phyloP scores from a whole-genome alignment of 2,113 vertebrate species.

The Thunnus thynnus region DNA sequence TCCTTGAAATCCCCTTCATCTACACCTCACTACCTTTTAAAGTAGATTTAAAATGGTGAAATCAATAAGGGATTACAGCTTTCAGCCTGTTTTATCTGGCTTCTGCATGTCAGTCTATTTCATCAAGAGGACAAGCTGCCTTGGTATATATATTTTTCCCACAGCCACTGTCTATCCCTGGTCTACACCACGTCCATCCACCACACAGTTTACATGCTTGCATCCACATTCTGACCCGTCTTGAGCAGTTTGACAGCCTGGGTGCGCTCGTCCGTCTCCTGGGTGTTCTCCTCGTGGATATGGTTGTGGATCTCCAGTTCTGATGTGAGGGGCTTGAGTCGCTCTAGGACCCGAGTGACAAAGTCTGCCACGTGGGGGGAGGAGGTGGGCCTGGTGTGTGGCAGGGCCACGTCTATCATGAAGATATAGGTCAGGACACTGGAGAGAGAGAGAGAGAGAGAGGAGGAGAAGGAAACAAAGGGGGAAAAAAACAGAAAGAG shows the following conservation, averaged over 20 bases:
- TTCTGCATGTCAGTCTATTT: constrained; percentile 32
- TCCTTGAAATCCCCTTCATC: constrained; percentile 34
- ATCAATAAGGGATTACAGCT: constrained; percentile 42
- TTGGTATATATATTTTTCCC: too few relatives aligned
- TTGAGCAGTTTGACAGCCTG: constrained; percentile 99
- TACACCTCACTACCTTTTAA: constrained; percentile 24
- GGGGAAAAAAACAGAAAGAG: constrained; percentile 18
- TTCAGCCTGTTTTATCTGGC: constrained; percentile 26
- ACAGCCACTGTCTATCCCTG: constrained; percentile 12
- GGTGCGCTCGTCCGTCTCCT: constrained; percentile 93
- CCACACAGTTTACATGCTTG: constrained; percentile 38
- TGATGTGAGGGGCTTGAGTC: constrained; percentile 93
- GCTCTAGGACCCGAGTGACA: constrained; percentile 89
- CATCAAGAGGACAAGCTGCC: constrained; percentile 27
- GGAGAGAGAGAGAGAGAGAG: constrained; percentile 49
- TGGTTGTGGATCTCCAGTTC: constrained; percentile 98
- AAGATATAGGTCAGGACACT: constrained; percentile 99
- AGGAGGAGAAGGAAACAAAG: not conserved
- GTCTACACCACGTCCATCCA: constrained; percentile 25
- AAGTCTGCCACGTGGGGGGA: constrained; percentile 95
- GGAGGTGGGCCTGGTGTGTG: constrained; percentile 90
- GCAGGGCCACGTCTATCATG: constrained; percentile 97
- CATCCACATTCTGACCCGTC: constrained; percentile 89
- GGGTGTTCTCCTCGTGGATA: constrained; percentile 93
- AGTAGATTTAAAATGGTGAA: constrained; percentile 41